Evolutionary conservation across 2,797 vertebrate genomes (phyloP).

Genomic region (Acomys russatus): DNA sequence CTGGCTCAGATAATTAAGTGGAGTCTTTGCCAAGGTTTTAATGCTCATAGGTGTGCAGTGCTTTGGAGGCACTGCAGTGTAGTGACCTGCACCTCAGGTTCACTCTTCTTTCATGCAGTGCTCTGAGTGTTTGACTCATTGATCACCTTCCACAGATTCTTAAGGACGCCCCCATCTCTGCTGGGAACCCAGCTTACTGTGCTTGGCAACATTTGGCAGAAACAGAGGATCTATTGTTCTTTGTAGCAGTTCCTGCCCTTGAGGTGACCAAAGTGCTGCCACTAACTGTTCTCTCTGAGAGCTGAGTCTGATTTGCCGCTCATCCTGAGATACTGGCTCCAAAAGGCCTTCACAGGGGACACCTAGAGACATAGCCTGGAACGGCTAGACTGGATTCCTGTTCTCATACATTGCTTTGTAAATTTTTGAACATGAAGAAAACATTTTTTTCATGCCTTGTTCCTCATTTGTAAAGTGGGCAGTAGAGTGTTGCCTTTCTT

Average conservation of each 20-base stretch:
- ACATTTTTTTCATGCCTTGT: constrained; percentile 37
- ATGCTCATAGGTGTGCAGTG: not conserved
- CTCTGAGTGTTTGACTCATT: constrained; percentile 28
- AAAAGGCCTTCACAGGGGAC: not conserved
- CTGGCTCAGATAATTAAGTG: constrained; percentile 31
- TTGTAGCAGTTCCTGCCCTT: not conserved
- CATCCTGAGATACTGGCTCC: not conserved
- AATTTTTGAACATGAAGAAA: constrained; percentile 15
- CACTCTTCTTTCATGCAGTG: not conserved
- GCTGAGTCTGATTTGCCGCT: not conserved
- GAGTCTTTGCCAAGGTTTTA: not conserved
- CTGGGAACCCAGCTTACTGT: not conserved
- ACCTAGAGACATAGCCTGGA: not conserved
- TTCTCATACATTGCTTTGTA: not conserved
- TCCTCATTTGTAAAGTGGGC: constrained; percentile 33
- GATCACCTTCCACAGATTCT: not conserved
- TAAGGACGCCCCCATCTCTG: fast-evolving
- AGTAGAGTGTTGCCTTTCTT: constrained; percentile 1
- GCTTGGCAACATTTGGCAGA: not conserved
- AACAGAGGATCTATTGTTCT: not conserved
- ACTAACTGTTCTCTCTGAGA: not conserved
- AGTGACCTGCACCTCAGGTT: not conserved
- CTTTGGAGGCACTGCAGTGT: not conserved
- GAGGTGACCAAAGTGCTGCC: not conserved
- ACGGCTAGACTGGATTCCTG: not conserved